A percentile compares a stretch with the other conserved stretches of the same genome.
These are phyloP conservation scores for Gallinago solitaria DNA, from an alignment of 2,797 vertebrate genomes.

Conservation along the genomic window DNA sequence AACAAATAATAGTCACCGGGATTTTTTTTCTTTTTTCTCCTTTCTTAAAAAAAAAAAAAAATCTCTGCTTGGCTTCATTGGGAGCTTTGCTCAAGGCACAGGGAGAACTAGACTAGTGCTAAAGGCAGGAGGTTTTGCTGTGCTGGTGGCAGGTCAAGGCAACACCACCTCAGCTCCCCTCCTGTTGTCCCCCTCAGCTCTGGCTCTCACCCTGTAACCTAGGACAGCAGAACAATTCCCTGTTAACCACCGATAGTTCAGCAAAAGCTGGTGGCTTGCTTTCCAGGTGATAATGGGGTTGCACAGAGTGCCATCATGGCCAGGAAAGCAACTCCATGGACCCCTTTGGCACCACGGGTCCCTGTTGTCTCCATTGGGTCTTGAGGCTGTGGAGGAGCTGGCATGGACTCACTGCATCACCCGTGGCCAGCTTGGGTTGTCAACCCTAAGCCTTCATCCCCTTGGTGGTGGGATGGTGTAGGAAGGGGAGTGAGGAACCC, in stretches of 20 bases:
- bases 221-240: not conserved
- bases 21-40: too few species aligned
- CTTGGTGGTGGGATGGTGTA: accelerated
- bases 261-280: not conserved
- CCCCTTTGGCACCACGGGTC: accelerated
- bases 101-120: not conserved
- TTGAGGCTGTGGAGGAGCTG: not conserved
- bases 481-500: not conserved
- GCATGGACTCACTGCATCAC: accelerated
- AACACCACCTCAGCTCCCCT: accelerated
- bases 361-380: accelerated
- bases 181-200: accelerated
- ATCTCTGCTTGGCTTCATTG: not conserved
- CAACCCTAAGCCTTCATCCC: not conserved
- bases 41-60: not conserved
- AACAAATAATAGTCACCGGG: not conserved
- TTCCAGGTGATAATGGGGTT: not conserved
- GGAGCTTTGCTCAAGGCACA: not conserved
- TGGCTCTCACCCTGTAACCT: not conserved
- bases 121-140: not conserved
- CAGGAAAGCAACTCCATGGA: not conserved
- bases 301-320: too few species aligned
- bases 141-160: not conserved
- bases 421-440: not conserved
- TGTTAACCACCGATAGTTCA: not conserved